Percentiles rank a stretch among this genome's conserved stretches.
Conservation (phyloP, 2,797 vertebrate species). For the Cyprinodon diabolis region DNA sequence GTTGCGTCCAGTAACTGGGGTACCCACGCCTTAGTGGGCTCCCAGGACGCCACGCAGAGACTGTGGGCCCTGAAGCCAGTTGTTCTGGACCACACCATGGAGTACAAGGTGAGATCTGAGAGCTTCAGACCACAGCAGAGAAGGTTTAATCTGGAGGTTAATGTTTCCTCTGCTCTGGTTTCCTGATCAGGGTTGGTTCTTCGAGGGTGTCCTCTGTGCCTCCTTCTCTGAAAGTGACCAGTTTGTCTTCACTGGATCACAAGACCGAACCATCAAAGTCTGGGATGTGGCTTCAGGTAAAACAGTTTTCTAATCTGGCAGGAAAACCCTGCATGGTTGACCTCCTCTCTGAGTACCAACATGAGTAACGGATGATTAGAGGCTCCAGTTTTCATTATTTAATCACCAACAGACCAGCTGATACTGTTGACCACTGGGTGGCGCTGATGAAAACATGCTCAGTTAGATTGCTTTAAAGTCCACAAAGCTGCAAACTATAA, state of each 20-base stretch:
- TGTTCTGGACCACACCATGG: slow-evolving; percentile 81
- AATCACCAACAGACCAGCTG: too few relatives aligned
- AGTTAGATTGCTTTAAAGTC: too few relatives aligned
- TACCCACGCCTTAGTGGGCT: slow-evolving; percentile 78
- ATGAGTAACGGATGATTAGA: too few relatives aligned
- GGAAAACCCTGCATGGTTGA: not conserved
- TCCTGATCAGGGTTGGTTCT: slow-evolving; percentile 75
- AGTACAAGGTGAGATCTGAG: slow-evolving; percentile 77
- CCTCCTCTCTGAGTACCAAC: not conserved
- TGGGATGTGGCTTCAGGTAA: slow-evolving; percentile 80
- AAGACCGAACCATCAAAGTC: slow-evolving; percentile 82
- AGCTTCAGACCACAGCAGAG: not conserved
- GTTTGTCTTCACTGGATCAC: slow-evolving; percentile 77
- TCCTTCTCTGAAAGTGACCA: slow-evolving; percentile 83
- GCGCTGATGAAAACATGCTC: not conserved
- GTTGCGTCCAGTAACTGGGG: slow-evolving; percentile 79
- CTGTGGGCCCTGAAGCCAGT: slow-evolving; percentile 82
- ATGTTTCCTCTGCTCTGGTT: not conserved
- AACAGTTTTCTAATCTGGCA: not conserved
- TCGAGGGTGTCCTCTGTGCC: slow-evolving; percentile 79
- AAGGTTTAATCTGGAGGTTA: not conserved
- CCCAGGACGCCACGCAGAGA: slow-evolving; percentile 77
- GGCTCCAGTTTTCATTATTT: too few relatives aligned
- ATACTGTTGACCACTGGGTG: not conserved
- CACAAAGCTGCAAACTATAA: too few relatives aligned